Evolutionary conservation across 64 coral and sea anemone genomes (phyloP), one percentile per base, ranked within the genome.

Genomic region (Actinia tenebrosa): DNA sequence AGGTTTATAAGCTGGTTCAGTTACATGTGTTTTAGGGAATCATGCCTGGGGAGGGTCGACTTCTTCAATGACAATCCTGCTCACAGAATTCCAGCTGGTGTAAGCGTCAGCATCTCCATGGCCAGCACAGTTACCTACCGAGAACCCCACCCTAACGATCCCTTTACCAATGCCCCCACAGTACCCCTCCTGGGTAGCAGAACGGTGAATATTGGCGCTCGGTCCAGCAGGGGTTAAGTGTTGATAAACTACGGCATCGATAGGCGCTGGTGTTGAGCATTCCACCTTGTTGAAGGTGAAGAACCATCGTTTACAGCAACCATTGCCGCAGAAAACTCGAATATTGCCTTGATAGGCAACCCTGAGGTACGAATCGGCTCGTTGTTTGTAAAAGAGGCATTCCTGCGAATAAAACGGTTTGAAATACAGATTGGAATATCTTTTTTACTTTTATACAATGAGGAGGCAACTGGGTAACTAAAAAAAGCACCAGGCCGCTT

Each of bases 61-160:
- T 23, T 81, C 79, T n/a, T 81, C 79, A 50, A 81, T 81, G 50
- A 81, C 7, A 46, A 81, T 50, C 44, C 79, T 46, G 79, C 79
- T 81, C 50, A 81, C 79, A 22, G 79, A 81, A 81, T 81, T 81
- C 79, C 79, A 81, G 18, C 79, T 54, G 45, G 79, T 81, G 50
- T 18, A 81, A 18, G 79, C 79, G 23, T 81, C 19, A 5, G 45
- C 23, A 53, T 52, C 22, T 22, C 79, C 45, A 54, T 81, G 22
- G 44, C 79, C 45, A 22, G 5, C 20, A 54, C 79, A 81, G 11
- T 81, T 81, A 8, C 79, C 79, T 45, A 81, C 79, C 14, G 44
- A 50, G 79, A 81, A 81, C 18, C 79, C 79, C 44, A 81, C 79
- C 44, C 79, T 46, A 3, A 81, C 79, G 7, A 37, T 45, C 5